phyloP scores from a whole-genome alignment of 2,888 invertebrate species.

The Pseudanteris insignis region DNA sequence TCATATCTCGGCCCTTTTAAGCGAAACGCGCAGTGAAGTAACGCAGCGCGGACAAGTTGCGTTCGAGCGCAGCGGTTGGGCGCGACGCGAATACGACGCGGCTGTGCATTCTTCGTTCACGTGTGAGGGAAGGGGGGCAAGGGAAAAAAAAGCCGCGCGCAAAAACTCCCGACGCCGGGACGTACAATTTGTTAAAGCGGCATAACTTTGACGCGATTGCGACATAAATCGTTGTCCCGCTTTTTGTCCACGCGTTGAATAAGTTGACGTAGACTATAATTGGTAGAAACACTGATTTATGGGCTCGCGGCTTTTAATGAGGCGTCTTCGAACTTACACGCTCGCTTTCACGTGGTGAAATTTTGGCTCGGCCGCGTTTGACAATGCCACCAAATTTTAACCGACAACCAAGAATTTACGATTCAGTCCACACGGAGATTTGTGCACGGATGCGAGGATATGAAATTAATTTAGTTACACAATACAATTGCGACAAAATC shows the following conservation, averaged over 20 bases:
- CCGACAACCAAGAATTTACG: no score
- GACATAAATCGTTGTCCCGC: slow-evolving; percentile 22
- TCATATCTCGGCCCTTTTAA: slow-evolving; percentile 62
- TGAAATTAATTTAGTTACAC: no score
- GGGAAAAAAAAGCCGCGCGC: slow-evolving; percentile 5
- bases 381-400: no score
- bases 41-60: slow-evolving; percentile 47
- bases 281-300: slow-evolving; percentile 8
- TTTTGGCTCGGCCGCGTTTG: no score
- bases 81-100: slow-evolving; percentile 53
- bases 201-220: slow-evolving; percentile 20
- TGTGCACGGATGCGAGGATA: no score
- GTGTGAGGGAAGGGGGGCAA: not conserved
- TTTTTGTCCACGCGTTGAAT: slow-evolving; percentile 18
- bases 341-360: no score
- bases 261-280: slow-evolving; percentile 12
- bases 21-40: slow-evolving; percentile 54
- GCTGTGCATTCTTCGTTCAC: slow-evolving; percentile 18
- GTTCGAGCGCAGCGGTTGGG: slow-evolving; percentile 18
- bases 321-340: no score
- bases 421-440: no score
- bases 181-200: slow-evolving; percentile 36
- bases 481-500: no score
- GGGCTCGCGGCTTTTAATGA: not conserved
- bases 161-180: slow-evolving; percentile 25